These are phyloP conservation scores for Oreochromis grahami DNA, from an alignment of 2,797 vertebrate species.

Conservation along the genomic window DNA sequence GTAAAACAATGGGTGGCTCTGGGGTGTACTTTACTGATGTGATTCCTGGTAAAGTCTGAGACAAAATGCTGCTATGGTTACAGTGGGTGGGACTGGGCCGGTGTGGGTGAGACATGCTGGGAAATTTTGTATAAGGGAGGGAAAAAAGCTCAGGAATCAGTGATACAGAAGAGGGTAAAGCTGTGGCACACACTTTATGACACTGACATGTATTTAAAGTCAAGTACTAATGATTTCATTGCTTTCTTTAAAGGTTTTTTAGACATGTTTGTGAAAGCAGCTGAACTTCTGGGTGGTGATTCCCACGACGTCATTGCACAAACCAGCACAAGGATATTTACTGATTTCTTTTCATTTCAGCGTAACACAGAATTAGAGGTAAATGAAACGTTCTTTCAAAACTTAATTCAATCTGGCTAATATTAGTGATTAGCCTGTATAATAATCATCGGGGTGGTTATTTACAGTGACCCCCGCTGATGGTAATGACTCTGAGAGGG, in stretches of 20 bases:
- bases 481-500: conserved; percentile 8
- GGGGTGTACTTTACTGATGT: conserved; percentile 13
- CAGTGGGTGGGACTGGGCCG: conserved; percentile 17
- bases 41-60: conserved; percentile 22
- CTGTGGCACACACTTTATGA: neutral
- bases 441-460: neutral
- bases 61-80: conserved; percentile 42
- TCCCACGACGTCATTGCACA: neutral
- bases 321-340: neutral
- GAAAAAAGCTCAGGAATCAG: neutral
- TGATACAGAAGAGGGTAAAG: neutral
- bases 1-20: conserved; percentile 68
- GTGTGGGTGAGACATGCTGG: conserved; percentile 12
- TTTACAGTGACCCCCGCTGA: neutral
- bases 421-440: neutral
- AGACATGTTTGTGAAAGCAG: neutral
- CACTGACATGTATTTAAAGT: neutral
- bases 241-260: neutral
- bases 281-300: neutral
- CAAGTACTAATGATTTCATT: neutral
- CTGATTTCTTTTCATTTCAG: neutral
- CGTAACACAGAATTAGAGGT: neutral
- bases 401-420: neutral
- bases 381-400: neutral
- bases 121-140: neutral